These are phyloP conservation scores for Lasaia peninsularis DNA, from an alignment of 1,140 invertebrate species.

Conservation along the genomic window DNA sequence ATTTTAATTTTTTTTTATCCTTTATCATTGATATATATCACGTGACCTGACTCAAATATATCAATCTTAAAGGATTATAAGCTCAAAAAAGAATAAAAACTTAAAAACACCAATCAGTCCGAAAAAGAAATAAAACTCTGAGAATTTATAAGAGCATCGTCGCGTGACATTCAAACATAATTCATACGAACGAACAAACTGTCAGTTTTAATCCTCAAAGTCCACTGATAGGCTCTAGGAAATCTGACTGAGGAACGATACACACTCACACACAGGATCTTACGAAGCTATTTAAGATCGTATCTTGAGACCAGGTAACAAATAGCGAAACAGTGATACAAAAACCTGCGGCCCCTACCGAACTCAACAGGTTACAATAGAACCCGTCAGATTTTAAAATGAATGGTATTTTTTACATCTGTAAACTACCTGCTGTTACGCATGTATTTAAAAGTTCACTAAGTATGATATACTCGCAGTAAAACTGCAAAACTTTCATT, in stretches of 20 bases:
- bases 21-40: no score
- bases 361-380: constrained; percentile 49
- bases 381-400: constrained; percentile 68
- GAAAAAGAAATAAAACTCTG: not conserved
- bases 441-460: constrained; percentile 24
- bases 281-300: constrained; percentile 26
- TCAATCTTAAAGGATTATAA: not conserved
- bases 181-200: not conserved
- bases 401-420: constrained; percentile 56
- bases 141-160: not conserved
- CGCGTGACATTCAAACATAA: constrained; percentile 15
- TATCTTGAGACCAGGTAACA: constrained; percentile 39
- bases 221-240: constrained; percentile 30
- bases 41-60: no score
- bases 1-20: no score
- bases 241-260: constrained; percentile 28
- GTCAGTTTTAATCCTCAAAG: constrained; percentile 29
- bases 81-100: not conserved
- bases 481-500: no score
- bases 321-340: constrained; percentile 32
- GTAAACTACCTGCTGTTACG: constrained; percentile 47
- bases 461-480: no score
- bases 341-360: constrained; percentile 40
- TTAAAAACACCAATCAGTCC: not conserved
- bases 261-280: constrained; percentile 28